Evolutionary conservation across 2,797 vertebrate species (phyloP).

Genomic region (Antennarius maculatus): DNA sequence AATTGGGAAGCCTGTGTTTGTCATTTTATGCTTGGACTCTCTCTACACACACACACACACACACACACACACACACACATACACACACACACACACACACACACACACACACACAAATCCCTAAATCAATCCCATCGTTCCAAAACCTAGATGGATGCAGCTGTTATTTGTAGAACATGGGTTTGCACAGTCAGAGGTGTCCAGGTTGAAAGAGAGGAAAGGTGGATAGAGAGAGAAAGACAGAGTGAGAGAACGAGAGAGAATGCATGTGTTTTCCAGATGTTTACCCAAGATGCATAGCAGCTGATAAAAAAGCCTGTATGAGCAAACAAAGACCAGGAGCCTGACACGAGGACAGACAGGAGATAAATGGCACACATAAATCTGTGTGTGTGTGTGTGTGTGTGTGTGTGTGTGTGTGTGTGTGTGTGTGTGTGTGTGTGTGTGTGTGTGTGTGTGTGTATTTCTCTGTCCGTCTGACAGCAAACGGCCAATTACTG

Average conservation of each 20-base stretch:
- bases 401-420: conserved; percentile 43
- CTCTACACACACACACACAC: conserved; percentile 7
- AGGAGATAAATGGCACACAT: conserved; percentile 58
- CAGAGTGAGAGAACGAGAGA: background rate
- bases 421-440: conserved; percentile 32
- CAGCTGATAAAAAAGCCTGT: conserved; percentile 61
- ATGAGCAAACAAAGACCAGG: conserved; percentile 62
- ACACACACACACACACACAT: too few relatives aligned
- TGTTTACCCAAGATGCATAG: conserved; percentile 64
- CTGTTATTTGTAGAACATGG: conserved; percentile 65
- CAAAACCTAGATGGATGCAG: conserved; percentile 58
- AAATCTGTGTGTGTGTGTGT: conserved; percentile 49
- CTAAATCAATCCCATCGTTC: conserved; percentile 61
- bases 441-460: conserved; percentile 29
- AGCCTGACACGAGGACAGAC: conserved; percentile 46
- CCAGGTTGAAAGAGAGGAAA: conserved; percentile 50
- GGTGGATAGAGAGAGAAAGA: background rate
- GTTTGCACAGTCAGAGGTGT: conserved; percentile 55
- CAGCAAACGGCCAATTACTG: conserved; percentile 77
- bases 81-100: too few relatives aligned
- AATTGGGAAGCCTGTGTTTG: conserved; percentile 66
- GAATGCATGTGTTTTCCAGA: conserved; percentile 28
- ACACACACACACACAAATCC: conserved; percentile 40
- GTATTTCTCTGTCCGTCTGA: conserved; percentile 62
- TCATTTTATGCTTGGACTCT: conserved; percentile 49